Conservation (phyloP, 2,113 vertebrate genomes). For the Ondatra zibethicus region DNA sequence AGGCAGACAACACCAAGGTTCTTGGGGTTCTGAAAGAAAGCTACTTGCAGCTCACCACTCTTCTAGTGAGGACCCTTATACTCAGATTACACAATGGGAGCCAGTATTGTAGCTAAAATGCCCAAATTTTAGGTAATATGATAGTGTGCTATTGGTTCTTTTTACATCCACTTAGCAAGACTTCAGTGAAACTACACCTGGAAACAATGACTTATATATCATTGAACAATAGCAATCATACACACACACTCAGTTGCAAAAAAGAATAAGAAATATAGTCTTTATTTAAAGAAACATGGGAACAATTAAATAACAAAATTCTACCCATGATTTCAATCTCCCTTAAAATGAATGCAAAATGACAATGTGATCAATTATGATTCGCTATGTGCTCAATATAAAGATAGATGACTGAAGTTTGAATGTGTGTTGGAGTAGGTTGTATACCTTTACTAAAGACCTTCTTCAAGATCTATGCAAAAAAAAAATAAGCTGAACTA, state of each 20-base stretch:
- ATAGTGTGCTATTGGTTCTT: not conserved
- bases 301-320: slow-evolving; percentile 32
- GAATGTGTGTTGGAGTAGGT: not conserved
- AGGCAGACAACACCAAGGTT: not conserved
- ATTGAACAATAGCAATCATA: not conserved
- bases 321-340: not conserved
- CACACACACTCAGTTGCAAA: not conserved
- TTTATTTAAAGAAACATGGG: slow-evolving; percentile 34
- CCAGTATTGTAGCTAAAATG: not conserved
- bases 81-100: not conserved
- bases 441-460: not conserved
- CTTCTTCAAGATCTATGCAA: slow-evolving; percentile 1
- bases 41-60: not conserved
- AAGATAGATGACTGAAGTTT: slow-evolving; percentile 30
- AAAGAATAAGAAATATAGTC: slow-evolving; percentile 1
- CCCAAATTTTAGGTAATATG: not conserved
- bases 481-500: slow-evolving; percentile 37
- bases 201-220: not conserved
- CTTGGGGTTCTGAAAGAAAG: slow-evolving; percentile 30
- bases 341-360: not conserved
- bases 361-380: not conserved
- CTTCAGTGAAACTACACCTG: slow-evolving; percentile 25
- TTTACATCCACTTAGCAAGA: not conserved
- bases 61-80: not conserved
- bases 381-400: not conserved